These are phyloP conservation scores for Protonemura montana DNA, from an alignment of 2,888 invertebrate species.

Conservation along the genomic window DNA sequence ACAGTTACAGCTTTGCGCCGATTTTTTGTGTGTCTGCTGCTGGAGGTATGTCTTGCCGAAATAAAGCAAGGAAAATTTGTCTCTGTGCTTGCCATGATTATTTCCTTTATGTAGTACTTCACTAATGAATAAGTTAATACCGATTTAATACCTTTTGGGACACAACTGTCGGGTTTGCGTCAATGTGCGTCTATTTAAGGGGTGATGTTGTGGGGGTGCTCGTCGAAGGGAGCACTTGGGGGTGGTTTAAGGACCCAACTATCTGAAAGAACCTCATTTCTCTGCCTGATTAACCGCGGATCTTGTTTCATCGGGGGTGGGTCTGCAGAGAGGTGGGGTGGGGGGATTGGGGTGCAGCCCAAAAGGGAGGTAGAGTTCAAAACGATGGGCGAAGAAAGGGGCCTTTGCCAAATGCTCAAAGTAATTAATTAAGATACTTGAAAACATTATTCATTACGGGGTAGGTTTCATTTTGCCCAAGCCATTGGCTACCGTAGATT, in stretches of 20 bases:
- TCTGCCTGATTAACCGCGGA: conserved; percentile 48
- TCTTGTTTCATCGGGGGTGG: conserved; percentile 43
- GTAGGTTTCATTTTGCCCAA: conserved; percentile 26
- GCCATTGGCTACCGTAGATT: conserved; percentile 27
- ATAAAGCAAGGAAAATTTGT: neutral
- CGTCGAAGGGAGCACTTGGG: conserved; percentile 8
- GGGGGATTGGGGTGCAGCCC: conserved; percentile 10
- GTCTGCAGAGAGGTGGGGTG: neutral
- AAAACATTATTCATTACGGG: conserved; percentile 49
- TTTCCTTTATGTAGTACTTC: conserved; percentile 13
- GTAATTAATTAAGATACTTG: conserved; percentile 50
- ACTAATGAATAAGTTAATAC: conserved; percentile 36
- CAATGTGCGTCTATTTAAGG: neutral
- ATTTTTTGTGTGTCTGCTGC: neutral
- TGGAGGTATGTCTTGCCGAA: too few species aligned
- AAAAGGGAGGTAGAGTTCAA: neutral
- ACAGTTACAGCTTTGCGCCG: neutral
- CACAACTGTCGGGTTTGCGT: conserved; percentile 22
- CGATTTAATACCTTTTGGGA: conserved; percentile 17
- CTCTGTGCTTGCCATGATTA: neutral
- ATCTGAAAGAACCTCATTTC: conserved; percentile 45
- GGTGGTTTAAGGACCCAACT: neutral
- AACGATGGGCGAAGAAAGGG: neutral
- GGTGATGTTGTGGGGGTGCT: neutral
- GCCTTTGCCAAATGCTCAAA: neutral